Evolutionary conservation across 2,113 vertebrate species (phyloP).

Genomic region (Centropus unirufus): DNA sequence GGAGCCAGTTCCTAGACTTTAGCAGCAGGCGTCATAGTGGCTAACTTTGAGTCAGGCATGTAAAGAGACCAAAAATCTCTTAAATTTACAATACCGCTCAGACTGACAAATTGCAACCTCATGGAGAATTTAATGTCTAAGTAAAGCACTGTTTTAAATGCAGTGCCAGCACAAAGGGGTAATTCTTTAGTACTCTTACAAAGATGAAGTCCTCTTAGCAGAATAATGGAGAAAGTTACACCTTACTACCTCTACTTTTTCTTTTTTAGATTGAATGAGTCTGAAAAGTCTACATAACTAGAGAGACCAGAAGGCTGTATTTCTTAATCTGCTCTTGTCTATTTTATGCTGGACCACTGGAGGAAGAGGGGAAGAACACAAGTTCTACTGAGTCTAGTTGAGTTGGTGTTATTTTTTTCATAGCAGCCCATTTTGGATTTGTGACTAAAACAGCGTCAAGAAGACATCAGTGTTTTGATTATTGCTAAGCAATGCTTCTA

Average conservation of each 20-base stretch:
- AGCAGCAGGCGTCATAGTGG: not conserved
- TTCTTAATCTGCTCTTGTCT: not conserved
- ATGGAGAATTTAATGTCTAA: not conserved
- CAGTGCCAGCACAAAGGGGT: not conserved
- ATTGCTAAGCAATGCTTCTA: not conserved
- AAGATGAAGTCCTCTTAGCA: not conserved
- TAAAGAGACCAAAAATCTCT: not conserved
- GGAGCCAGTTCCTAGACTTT: not conserved
- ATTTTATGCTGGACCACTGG: not conserved
- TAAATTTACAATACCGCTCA: not conserved
- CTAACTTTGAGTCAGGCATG: not conserved
- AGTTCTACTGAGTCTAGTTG: not conserved
- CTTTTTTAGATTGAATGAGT: not conserved
- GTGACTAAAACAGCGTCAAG: not conserved
- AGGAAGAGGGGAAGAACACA: not conserved
- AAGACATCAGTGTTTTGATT: fast-evolving
- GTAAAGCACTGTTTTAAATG: not conserved
- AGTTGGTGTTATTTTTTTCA: not conserved
- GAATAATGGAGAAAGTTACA: not conserved
- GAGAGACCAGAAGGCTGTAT: not conserved
- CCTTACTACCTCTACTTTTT: not conserved
- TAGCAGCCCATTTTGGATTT: not conserved
- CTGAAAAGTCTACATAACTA: not conserved
- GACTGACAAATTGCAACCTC: not conserved
- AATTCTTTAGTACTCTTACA: not conserved